Base-by-base conservation (phyloP, 2,888 invertebrate genomes). In the Nasonia oneida region DNA sequence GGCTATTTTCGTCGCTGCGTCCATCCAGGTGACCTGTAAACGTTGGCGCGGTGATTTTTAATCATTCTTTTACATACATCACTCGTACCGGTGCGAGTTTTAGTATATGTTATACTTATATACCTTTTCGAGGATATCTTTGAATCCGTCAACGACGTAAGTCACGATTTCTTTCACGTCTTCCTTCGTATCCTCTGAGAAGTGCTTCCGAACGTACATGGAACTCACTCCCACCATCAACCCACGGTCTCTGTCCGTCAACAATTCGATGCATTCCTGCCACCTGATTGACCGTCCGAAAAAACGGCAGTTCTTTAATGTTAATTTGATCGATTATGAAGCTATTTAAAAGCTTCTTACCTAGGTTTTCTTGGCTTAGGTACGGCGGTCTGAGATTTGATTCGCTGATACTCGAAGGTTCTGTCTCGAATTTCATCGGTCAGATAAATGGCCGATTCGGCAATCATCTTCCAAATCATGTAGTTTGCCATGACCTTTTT, bases 401-500 rank as follows among this genome's bases (percentile, higher is more conserved):
- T 23, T 33, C 15, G 70, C 3, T 70, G 37, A 33, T n/a, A 70
- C 14, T 4, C 33, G 12, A 70, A 70, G 23, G 37, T 6, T 70
- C 23, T 70, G 3, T 70, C 33, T 12, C 70, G 29, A 29, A 70
- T 70, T 29, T 64, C 64, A 29, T 33, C 15, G 15, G 29, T 70
- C 33, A 70, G 8, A 4, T 67, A 67, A 23, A 33, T 14, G 15
- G 33, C 39, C 1, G 73, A 42, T 23, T 73, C n/a, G 4, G 14
- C 42, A 23, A 79, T 37, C 39, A 64, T 67, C 81, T 98, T 95
- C 98, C 98, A 98, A 96, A 98, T 96, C 90, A 97, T 96, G 91
- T 98, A 99, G 94, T 98, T 98, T 6, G 98, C 97, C 90, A 97
- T 95, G 10, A 95, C 94, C 88, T 97, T 94, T 90, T 95, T 96